Evolutionary conservation across 2,113 vertebrate species (phyloP).

Genomic region (Geococcyx californianus): DNA sequence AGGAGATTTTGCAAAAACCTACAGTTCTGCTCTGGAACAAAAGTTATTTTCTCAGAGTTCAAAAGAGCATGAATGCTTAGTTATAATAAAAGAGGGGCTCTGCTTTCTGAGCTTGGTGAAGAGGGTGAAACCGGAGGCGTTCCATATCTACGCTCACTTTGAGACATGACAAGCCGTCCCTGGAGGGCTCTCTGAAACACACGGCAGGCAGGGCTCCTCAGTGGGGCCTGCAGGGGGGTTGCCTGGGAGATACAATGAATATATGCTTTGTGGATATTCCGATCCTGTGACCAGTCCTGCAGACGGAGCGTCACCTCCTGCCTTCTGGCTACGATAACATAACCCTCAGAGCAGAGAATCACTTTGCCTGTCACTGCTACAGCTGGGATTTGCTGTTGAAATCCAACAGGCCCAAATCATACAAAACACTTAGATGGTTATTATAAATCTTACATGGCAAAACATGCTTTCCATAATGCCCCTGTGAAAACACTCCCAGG

Average conservation of each 20-base stretch:
- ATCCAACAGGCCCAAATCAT: not conserved
- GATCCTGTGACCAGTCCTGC: not conserved
- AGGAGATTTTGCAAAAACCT: not conserved
- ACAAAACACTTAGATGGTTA: not conserved
- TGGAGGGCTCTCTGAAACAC: not conserved
- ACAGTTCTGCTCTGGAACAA: not conserved
- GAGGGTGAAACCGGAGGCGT: not conserved
- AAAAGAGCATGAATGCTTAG: not conserved
- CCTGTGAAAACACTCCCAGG: not conserved
- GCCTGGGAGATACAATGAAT: not conserved
- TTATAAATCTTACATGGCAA: not conserved
- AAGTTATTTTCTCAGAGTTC: not conserved
- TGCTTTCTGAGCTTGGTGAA: not conserved
- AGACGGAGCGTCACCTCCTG: not conserved
- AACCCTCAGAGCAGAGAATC: not conserved
- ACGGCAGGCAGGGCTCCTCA: not conserved
- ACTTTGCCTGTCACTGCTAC: not conserved
- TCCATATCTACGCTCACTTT: fast-evolving
- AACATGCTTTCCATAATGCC: not conserved
- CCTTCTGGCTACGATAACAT: not conserved
- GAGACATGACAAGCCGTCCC: not conserved
- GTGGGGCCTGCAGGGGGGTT: not conserved
- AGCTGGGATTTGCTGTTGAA: not conserved
- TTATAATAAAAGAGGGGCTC: not conserved
- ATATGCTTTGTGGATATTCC: not conserved